Evolutionary conservation across 1,140 invertebrate genomes (phyloP).

Genomic region (Drosophila melanica): DNA sequence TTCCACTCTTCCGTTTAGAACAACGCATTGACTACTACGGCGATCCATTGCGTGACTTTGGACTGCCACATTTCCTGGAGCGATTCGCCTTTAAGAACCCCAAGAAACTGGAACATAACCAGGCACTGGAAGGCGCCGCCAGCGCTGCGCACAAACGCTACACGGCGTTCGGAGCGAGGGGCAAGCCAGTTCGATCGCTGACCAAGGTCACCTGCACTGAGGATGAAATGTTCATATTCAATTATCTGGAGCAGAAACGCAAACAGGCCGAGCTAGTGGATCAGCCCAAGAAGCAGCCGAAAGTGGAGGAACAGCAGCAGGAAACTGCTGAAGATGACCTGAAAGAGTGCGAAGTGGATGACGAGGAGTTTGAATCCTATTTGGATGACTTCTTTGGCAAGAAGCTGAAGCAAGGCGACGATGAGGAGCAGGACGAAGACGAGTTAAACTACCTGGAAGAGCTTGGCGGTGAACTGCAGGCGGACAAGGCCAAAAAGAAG

Average conservation of each 20-base stretch:
- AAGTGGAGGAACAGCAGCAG: conserved; percentile 64
- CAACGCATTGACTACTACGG: conserved; percentile 92
- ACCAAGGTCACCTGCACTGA: conserved; percentile 75
- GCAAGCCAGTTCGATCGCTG: conserved; percentile 67
- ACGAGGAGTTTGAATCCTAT: conserved; percentile 94
- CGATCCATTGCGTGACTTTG: conserved; percentile 96
- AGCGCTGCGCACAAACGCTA: conserved; percentile 71
- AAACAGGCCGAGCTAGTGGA: conserved; percentile 64
- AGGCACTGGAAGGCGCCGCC: conserved; percentile 62
- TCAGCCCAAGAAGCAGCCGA: conserved; percentile 53
- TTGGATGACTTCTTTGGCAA: conserved; percentile 87
- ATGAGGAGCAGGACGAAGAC: conserved; percentile 83
- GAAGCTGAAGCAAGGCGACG: conserved; percentile 79
- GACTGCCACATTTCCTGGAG: conserved; percentile 94
- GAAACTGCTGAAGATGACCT: conserved; percentile 82
- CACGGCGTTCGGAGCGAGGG: conserved; percentile 64
- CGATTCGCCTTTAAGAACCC: conserved; percentile 98
- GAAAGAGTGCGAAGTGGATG: conserved; percentile 91
- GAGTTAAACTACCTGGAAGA: conserved; percentile 79
- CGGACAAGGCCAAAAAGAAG: conserved; percentile 69
- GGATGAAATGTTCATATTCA: conserved; percentile 83
- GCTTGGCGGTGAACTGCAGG: conserved; percentile 66
- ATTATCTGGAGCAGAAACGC: conserved; percentile 82
- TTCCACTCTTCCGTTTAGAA: conserved; percentile 84
- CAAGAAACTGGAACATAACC: conserved; percentile 88